Percentiles rank a stretch among this genome's conserved stretches.
phyloP scores from a whole-genome alignment of 1,140 invertebrate species.

The Zaprionus vittiger region DNA sequence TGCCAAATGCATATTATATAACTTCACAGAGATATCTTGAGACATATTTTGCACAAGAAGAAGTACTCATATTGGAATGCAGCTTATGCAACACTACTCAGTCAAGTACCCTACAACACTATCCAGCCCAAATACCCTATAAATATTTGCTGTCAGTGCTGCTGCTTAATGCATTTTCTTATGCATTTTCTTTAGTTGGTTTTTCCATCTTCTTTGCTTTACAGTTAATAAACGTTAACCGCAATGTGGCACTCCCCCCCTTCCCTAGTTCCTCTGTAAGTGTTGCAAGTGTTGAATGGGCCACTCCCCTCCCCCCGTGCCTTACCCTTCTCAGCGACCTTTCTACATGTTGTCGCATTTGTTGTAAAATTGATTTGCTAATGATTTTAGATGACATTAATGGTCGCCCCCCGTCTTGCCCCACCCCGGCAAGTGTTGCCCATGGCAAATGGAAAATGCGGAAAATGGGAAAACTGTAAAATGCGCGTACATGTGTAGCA shows the following conservation, averaged over 20 bases:
- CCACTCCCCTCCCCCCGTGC: neutral
- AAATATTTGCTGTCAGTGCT: neutral
- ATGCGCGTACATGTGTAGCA: slow-evolving; percentile 15
- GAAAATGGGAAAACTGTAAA: slow-evolving; percentile 20
- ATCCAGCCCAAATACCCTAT: neutral
- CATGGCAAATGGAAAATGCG: slow-evolving; percentile 8
- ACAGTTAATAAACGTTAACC: slow-evolving; percentile 69
- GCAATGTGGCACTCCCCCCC: slow-evolving; percentile 37
- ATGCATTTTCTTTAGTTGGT: slow-evolving; percentile 26
- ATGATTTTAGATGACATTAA: slow-evolving; percentile 65
- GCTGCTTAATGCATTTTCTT: slow-evolving; percentile 30
- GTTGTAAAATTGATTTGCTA: slow-evolving; percentile 70
- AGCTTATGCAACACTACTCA: neutral
- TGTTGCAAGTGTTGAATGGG: slow-evolving; percentile 43
- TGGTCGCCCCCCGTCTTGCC: neutral
- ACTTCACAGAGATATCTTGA: neutral
- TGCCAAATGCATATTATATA: neutral
- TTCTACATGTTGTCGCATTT: slow-evolving; percentile 64
- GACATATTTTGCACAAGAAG: no score
- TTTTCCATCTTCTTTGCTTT: slow-evolving; percentile 38
- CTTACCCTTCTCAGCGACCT: neutral
- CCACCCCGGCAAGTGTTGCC: slow-evolving; percentile 1
- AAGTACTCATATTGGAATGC: no score
- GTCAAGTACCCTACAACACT: neutral
- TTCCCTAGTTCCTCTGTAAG: slow-evolving; percentile 13